phyloP scores from a whole-genome alignment of 2,797 vertebrate genomes.

The Kryptopterus vitreolus region DNA sequence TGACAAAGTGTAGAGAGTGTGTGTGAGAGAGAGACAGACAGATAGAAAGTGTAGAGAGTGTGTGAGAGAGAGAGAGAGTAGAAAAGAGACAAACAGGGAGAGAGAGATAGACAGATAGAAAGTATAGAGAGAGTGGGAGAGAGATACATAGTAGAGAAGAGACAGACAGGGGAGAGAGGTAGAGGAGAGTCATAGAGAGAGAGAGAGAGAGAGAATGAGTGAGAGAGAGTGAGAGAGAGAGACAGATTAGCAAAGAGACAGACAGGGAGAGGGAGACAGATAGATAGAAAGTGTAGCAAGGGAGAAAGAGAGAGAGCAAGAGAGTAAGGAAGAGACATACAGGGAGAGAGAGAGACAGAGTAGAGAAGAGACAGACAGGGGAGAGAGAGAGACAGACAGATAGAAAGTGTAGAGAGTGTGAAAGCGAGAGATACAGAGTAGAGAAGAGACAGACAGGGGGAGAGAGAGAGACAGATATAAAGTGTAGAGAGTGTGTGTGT shows the following conservation, averaged over 20 bases:
- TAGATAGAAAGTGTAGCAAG: not conserved
- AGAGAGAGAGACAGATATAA: too few relatives aligned
- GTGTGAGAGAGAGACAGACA: too few relatives aligned
- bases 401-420: not conserved
- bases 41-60: too few relatives aligned
- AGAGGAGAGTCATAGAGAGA: not conserved
- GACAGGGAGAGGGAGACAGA: not conserved
- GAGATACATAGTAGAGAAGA: constrained; percentile 66
- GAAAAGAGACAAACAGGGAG: not conserved
- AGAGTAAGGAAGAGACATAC: not conserved
- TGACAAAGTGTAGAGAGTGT: too few relatives aligned
- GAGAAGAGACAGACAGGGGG: not conserved
- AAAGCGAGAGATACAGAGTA: not conserved
- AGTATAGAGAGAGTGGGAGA: constrained; percentile 46
- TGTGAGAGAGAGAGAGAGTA: not conserved
- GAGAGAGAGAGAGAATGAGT: constrained; percentile 47
- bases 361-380: too few relatives aligned
- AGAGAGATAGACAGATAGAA: not conserved
- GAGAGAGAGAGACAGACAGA: not conserved
- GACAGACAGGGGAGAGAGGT: not conserved
- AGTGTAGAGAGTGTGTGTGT: too few relatives aligned
- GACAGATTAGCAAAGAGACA: not conserved
- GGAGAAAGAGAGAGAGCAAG: constrained; percentile 1
- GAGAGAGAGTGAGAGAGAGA: constrained; percentile 28
- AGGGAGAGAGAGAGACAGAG: constrained; percentile 53